A percentile compares a stretch with the other conserved stretches of the same genome.
Evolutionary conservation across 2,797 vertebrate genomes (phyloP).

Genomic region (Onychomys leucogaster): DNA sequence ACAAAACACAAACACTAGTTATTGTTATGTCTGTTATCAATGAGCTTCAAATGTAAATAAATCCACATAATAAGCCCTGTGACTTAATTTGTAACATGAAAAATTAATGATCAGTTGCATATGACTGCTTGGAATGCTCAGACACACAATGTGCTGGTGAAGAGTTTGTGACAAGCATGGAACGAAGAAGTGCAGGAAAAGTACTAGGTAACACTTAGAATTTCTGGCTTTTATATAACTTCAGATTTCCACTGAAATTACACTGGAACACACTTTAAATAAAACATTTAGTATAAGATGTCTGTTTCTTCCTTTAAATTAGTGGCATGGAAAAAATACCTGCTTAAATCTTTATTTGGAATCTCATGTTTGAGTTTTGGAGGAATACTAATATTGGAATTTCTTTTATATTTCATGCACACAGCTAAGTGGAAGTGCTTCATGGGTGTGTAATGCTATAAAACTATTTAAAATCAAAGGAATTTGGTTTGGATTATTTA

Average conservation of each 20-base stretch:
- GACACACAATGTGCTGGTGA: background rate
- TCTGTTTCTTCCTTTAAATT: conserved; percentile 28
- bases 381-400: background rate
- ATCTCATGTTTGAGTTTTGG: background rate
- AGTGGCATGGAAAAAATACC: background rate
- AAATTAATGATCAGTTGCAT: background rate
- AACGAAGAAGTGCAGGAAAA: background rate
- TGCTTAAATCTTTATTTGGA: background rate
- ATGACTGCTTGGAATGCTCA: background rate
- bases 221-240: background rate
- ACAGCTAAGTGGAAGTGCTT: conserved; percentile 11
- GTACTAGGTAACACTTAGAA: background rate
- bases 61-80: background rate
- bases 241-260: background rate
- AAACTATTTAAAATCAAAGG: conserved; percentile 65
- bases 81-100: background rate
- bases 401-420: background rate
- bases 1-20: background rate
- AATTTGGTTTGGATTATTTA: conserved; percentile 60
- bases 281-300: background rate
- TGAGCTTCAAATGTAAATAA: background rate
- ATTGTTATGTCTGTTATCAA: background rate
- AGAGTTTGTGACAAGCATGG: background rate
- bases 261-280: background rate
- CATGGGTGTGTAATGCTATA: background rate